These are phyloP conservation scores for Yponomeuta cagnagella DNA, from an alignment of 2,888 invertebrate genomes.

Conservation along the genomic window DNA sequence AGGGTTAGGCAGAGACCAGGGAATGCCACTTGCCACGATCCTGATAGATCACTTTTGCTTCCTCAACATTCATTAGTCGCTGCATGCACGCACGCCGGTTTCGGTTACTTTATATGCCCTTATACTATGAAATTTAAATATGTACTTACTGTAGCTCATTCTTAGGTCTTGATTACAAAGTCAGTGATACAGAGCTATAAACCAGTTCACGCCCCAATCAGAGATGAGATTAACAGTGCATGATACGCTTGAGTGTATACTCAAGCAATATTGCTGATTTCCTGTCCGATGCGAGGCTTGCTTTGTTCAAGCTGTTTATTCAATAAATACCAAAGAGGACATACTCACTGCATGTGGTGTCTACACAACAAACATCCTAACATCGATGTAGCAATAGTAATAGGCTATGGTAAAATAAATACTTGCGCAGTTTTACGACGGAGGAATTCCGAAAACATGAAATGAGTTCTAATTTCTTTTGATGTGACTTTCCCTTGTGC, in stretches of 20 bases:
- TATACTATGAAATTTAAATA: too few relatives aligned
- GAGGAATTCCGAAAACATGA: too few relatives aligned
- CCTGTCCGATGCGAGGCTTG: constrained; percentile 40
- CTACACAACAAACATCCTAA: not conserved
- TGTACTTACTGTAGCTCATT: too few relatives aligned
- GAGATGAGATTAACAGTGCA: not conserved
- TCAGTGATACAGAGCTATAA: not conserved
- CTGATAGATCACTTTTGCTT: too few relatives aligned
- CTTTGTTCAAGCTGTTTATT: constrained; percentile 56
- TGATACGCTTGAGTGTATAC: not conserved
- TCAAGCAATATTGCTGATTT: constrained; percentile 54
- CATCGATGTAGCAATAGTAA: not conserved
- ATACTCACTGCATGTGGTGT: not conserved
- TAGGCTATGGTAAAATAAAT: not conserved
- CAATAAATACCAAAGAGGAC: constrained; percentile 42
- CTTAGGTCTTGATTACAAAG: not conserved
- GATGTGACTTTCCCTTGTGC: too few relatives aligned
- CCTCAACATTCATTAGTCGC: too few relatives aligned
- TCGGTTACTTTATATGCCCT: too few relatives aligned
- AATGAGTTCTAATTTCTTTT: too few relatives aligned
- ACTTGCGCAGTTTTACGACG: not conserved
- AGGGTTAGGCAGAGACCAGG: too few relatives aligned
- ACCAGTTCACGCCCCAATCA: not conserved
- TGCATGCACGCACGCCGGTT: too few relatives aligned
- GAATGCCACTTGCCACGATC: too few relatives aligned